Base-by-base conservation (phyloP, 2,797 vertebrate genomes). In the Poecile montanus region DNA sequence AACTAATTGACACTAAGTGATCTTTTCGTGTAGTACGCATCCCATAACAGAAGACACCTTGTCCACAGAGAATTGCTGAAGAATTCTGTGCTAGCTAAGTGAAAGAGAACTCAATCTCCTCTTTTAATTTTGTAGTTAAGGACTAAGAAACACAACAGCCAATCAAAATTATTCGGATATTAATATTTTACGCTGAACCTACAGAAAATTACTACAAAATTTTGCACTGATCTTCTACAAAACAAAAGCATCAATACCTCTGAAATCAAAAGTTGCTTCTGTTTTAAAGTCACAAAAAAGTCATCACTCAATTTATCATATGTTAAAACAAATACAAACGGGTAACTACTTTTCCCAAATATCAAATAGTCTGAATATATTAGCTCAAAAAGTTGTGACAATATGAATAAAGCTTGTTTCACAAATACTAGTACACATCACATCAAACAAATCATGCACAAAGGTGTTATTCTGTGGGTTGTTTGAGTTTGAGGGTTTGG, bases 11-110 rank as follows among this genome's bases (percentile, higher is more conserved):
- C 26, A 50, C 11, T 27, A 10, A 56, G 11, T 10, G 2, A 74
- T 74, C 11, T 62, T 57, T 45, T 27, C 8, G 7, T 2, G 3
- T 20, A 78, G 25, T 9, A 5, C 3, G 1, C 0, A 1, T 50
- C 25, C 30, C 34, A 9, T 20, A 17, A 47, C 12, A 83, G 45
- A 93, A 70, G 20, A 42, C 19, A 71, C 20, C 26, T 54, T 66
- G 38, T 48, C 38, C 54, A 61, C 9, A 67, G 54, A 67, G 72
- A 79, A 60, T 4, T 20, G 16, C 40, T 51, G 7, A 83, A 66
- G 26, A 91, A 60, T 50, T 68, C 26, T 30, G 8, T 38, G 29
- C 32, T 30, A 76, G 30, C 11, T 53, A 77, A 58, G 48, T 13
- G 18, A 82, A 68, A 66, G 23, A 65, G 9, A 78, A 72, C 10